Evolutionary conservation across 2,888 invertebrate species (phyloP), one percentile per base, ranked within the genome.

Genomic region (Pyrocoelia pectoralis): DNA sequence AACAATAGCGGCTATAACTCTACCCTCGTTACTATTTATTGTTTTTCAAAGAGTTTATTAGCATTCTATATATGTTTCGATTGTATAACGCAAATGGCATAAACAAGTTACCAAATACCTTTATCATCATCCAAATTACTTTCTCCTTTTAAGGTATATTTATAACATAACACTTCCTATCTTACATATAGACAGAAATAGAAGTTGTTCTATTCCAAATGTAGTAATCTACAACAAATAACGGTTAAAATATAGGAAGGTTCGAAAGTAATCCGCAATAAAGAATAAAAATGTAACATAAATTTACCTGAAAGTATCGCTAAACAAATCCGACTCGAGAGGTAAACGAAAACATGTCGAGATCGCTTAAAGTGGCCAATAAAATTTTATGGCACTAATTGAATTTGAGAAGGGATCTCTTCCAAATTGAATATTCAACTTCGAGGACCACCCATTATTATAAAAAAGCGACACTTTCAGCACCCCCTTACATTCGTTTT

Each of bases 1-100:
- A 66, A 68, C 68, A 68, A 68, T 68, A 66, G 66, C 52, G 50
- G 62, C 56, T 46, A 61, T 68, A 68, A 68, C 66, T 68, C 64
- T 66, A 62, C 61, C 55, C 61, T 41, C 61, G 60, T 61, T 60
- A 58, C 65, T 56, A 58, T 68, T 68, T 65, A 60, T 66, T 62
- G 48, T 66, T 68, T 68, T 66, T 65, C 66, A 55, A 62, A 59
- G 50, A 41, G 59, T 59, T 64, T 68, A 68, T 68, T 68, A 68
- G 66, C 68, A 68, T 68, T 68, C 66, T 61, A 53, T 68, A 33
- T 33, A 63, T 60, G 57, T 61, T 56, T 58, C 61, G 61, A 63
- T 53, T 29, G 63, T 56, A 56, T 61, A 56, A 56, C 66, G 40
- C 61, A 61, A 56, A 66, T 66, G 68, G 66, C 60, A 62, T 66